A percentile compares a stretch with the other conserved stretches of the same genome.
Evolutionary conservation across 2,113 vertebrate genomes (phyloP).

Genomic region (Circaetus cinerascens): DNA sequence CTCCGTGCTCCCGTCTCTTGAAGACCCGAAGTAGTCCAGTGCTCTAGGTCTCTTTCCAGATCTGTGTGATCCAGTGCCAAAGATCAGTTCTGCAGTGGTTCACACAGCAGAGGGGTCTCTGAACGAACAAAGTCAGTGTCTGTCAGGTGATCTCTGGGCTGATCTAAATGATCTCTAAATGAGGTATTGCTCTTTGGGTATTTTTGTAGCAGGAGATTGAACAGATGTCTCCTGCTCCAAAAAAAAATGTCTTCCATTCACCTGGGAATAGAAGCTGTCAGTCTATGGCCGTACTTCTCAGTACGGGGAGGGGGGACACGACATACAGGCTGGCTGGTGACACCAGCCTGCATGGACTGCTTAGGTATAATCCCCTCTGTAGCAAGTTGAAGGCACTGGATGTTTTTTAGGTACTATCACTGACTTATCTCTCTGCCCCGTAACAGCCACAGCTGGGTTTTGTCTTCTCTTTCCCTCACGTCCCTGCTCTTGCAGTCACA

Average conservation of each 20-base stretch:
- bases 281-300: background rate
- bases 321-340: background rate
- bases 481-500: background rate
- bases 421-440: background rate
- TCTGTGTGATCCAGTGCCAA: background rate
- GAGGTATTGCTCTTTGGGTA: background rate
- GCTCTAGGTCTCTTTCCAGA: background rate
- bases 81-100: background rate
- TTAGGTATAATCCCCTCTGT: background rate
- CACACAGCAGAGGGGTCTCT: background rate
- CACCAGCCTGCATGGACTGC: background rate
- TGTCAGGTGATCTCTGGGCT: background rate
- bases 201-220: background rate
- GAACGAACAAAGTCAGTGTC: background rate
- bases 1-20: fast-evolving
- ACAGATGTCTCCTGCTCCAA: background rate
- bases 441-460: background rate
- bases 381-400: background rate
- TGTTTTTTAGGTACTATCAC: background rate
- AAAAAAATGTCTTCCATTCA: background rate
- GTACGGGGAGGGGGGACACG: fast-evolving
- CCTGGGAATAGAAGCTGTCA: background rate
- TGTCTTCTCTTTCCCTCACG: background rate
- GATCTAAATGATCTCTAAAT: background rate
- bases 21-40: background rate